Conservation (phyloP, 2,797 vertebrate genomes). For the Pogonophryne albipinna region DNA sequence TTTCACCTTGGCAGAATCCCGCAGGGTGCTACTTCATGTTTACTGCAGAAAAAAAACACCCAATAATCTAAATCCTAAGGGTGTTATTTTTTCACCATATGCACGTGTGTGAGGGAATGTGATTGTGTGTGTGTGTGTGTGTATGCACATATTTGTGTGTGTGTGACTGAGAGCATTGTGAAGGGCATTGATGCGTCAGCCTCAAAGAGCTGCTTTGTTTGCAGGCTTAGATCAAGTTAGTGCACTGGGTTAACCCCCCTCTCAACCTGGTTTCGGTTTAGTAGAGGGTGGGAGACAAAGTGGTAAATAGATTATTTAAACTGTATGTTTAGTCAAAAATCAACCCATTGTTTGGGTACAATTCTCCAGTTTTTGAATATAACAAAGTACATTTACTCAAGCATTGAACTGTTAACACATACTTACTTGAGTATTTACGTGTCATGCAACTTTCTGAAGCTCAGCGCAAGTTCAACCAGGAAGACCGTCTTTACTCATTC, state of each 20-base stretch:
- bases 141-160: neutral
- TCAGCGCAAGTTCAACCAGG: no score
- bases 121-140: conserved; percentile 16
- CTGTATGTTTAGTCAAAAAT: neutral
- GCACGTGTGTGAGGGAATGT: conserved; percentile 20
- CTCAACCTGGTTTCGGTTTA: conserved; percentile 56
- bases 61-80: neutral
- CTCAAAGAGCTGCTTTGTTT: conserved; percentile 80
- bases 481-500: no score
- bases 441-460: no score
- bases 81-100: neutral
- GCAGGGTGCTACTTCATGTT: conserved; percentile 1
- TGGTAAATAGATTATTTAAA: conserved; percentile 7
- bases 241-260: conserved; percentile 55
- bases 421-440: no score
- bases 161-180: conserved; percentile 59
- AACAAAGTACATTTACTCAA: no score
- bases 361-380: neutral
- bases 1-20: conserved; percentile 69
- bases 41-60: neutral
- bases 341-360: neutral
- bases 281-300: neutral
- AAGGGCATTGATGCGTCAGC: conserved; percentile 70
- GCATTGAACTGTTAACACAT: no score
- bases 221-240: conserved; percentile 72